Evolutionary conservation across 2,113 vertebrate species (phyloP), one percentile per base, ranked within the genome.

Genomic region (Sylvietta virens): DNA sequence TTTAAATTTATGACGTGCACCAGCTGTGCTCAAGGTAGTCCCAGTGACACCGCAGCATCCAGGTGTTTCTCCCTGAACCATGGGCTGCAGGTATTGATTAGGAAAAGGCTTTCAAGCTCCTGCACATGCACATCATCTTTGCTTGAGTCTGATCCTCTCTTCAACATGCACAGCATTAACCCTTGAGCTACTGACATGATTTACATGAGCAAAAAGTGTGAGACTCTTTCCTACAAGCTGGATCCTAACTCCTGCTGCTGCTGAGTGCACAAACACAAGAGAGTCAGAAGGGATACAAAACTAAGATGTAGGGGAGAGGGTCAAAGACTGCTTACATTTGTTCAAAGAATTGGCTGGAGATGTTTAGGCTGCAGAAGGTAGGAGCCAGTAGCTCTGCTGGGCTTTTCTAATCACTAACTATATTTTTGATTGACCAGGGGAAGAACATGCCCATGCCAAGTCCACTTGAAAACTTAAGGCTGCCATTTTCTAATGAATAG

Each of bases 41-140:
- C 20, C 12, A 21, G 28, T 50, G 40, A 42, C 40, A 72, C 13
- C 16, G 24, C 11, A 84, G 53, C n/a, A 42, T 7, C 31, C 5
- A 45, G 14, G 31, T 62, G 37, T 24, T 81, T 69, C 61, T 76
- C 15, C 48, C 33, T 48, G 9, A 80, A 4, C 3, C 35, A 7
- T 5, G 22, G 42, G 23, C 23, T 5, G 1, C 12, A 72, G 24
- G 11, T 47, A 64, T 37, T 3, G 5, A 31, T 28, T 7, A n/a
- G 51, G 35, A 92, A 88, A 70, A 92, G 42, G 12, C 7, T 62
- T 73, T 50, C 21, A 35, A 51, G 23, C 15, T 73, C 26, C 37
- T 42, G 14, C 14, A 28, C 6, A n/a, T 3, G 9, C 23, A 44
- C 33, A 65, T 37, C 15, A n/a, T 0, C 0, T 80, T 57, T 60